Conservation (phyloP, 2,888 invertebrate species). For the Coleophora flavipennella region DNA sequence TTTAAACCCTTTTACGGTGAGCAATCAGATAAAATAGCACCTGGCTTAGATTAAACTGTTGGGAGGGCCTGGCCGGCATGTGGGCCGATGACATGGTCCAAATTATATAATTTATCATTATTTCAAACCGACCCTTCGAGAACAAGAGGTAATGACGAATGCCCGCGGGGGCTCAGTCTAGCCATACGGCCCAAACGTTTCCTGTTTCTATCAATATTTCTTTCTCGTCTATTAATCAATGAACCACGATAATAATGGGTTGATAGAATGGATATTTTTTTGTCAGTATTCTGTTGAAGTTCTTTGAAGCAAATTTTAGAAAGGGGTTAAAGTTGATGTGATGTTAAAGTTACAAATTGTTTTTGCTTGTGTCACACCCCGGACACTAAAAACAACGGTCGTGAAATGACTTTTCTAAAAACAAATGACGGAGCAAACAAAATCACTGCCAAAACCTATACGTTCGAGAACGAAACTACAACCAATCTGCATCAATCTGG, state of each 20-base stretch:
- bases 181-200: conserved; percentile 45
- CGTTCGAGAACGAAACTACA: too few relatives aligned
- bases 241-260: conserved; percentile 32
- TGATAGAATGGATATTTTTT: conserved; percentile 20
- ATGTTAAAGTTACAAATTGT: not conserved
- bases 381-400: too few relatives aligned
- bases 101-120: conserved; percentile 68
- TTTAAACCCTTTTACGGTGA: conserved; percentile 53
- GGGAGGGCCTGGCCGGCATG: conserved; percentile 36
- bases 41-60: conserved; percentile 55
- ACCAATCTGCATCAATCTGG: too few relatives aligned
- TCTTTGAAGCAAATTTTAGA: not conserved
- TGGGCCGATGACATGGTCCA: conserved; percentile 59
- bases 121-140: conserved; percentile 40
- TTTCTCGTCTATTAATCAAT: conserved; percentile 50
- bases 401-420: too few relatives aligned
- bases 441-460: too few relatives aligned
- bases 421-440: too few relatives aligned
- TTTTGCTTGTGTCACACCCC: too few relatives aligned
- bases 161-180: conserved; percentile 50
- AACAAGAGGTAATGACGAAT: conserved; percentile 50
- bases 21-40: conserved; percentile 64
- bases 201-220: conserved; percentile 35
- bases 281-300: not conserved
- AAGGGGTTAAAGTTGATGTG: not conserved